Conservation (phyloP, 2,113 vertebrate species). For the Micromys minutus region DNA sequence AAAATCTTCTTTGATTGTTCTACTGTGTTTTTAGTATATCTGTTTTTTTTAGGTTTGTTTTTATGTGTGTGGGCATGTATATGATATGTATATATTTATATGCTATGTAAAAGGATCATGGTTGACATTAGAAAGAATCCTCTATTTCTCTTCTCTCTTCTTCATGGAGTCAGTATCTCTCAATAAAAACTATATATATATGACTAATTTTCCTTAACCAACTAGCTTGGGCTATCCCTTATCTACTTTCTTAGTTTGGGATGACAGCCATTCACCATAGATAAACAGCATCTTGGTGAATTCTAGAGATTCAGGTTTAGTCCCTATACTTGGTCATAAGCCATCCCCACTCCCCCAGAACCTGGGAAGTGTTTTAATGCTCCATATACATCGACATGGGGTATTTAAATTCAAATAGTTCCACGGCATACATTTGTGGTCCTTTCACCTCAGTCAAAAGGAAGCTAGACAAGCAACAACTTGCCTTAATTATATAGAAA, state of each 20-base stretch:
- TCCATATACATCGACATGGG: background rate
- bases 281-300: no score
- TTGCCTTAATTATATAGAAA: background rate
- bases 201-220: background rate
- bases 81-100: accelerated
- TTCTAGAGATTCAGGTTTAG: background rate
- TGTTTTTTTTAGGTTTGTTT: background rate
- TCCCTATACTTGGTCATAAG: background rate
- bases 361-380: background rate
- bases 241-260: background rate
- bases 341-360: background rate
- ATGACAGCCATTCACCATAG: background rate
- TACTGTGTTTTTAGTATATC: background rate
- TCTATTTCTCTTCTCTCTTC: background rate
- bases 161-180: no score
- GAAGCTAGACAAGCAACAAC: background rate
- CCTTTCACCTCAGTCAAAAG: background rate
- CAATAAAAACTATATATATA: background rate
- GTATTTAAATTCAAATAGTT: background rate
- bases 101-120: background rate
- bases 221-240: background rate
- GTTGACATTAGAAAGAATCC: background rate
- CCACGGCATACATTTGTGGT: background rate
- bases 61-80: accelerated
- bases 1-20: background rate